These are phyloP conservation scores for Leucoma salicis DNA, from an alignment of 2,888 invertebrate genomes.

Conservation along the genomic window DNA sequence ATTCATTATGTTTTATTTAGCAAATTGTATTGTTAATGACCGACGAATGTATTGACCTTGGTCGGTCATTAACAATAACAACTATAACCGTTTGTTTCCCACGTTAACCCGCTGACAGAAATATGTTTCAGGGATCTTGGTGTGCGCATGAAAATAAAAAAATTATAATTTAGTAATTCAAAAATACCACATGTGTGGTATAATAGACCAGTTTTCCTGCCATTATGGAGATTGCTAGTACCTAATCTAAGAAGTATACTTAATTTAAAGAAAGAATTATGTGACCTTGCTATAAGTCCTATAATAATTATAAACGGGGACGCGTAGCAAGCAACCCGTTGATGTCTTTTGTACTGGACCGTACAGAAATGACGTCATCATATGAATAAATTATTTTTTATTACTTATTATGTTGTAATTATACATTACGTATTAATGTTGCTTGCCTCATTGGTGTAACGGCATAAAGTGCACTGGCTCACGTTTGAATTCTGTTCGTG, in stretches of 20 bases:
- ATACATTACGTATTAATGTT: no score
- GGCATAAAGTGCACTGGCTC: no score
- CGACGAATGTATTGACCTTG: slow-evolving; percentile 26
- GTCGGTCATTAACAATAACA: slow-evolving; percentile 9
- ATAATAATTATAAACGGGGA: slow-evolving; percentile 3
- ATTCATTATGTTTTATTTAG: slow-evolving; percentile 30
- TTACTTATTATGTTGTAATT: background rate
- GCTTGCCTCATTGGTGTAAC: no score
- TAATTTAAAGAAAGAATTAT: no score
- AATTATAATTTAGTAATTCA: no score
- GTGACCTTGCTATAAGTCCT: background rate
- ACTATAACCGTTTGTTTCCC: slow-evolving; percentile 32
- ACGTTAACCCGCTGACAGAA: slow-evolving; percentile 11
- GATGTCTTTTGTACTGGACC: slow-evolving; percentile 67
- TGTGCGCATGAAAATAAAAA: background rate
- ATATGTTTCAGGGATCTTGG: background rate
- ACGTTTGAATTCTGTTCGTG: no score
- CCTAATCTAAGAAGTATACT: no score
- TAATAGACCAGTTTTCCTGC: no score
- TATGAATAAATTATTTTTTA: slow-evolving; percentile 4
- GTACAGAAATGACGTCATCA: slow-evolving; percentile 4
- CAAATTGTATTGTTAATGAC: slow-evolving; percentile 35
- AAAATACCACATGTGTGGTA: no score
- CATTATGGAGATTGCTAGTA: no score
- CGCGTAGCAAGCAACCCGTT: slow-evolving; percentile 50